Evolutionary conservation across 2,113 vertebrate species (phyloP).

Genomic region (Anser cygnoides): DNA sequence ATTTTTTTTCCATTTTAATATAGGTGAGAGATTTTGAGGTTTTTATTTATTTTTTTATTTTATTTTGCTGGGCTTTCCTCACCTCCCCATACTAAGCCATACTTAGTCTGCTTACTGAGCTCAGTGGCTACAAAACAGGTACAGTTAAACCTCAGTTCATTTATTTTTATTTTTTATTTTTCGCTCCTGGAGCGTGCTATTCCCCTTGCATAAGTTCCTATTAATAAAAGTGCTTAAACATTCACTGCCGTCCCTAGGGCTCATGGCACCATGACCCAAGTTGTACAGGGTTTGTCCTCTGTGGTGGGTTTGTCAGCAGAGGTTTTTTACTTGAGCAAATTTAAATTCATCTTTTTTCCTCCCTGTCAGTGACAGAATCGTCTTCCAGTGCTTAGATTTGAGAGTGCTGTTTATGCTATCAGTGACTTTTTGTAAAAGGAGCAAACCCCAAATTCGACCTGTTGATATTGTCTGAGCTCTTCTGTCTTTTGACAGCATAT

Average conservation of each 20-base stretch:
- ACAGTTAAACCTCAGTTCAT: not conserved
- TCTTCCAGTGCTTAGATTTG: not conserved
- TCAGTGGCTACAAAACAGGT: not conserved
- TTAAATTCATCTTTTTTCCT: not conserved
- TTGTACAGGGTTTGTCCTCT: not conserved
- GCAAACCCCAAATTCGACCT: not conserved
- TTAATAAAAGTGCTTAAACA: not conserved
- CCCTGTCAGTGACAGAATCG: not conserved
- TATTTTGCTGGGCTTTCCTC: not conserved
- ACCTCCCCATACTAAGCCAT: rapidly evolving
- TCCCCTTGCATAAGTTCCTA: not conserved
- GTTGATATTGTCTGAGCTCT: not conserved
- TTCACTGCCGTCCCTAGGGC: not conserved
- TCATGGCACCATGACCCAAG: not conserved
- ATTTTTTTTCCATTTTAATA: not conserved
- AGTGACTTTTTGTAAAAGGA: not conserved
- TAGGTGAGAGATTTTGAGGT: not conserved
- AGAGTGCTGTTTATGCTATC: not conserved
- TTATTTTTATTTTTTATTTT: not conserved
- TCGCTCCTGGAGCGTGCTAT: not conserved
- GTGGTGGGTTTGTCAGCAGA: not conserved
- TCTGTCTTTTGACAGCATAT: not conserved
- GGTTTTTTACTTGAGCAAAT: not conserved
- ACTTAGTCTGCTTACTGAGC: not conserved
- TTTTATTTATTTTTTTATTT: not conserved